phyloP scores from a whole-genome alignment of 64 coral and sea anemone species.

The Actinia tenebrosa region DNA sequence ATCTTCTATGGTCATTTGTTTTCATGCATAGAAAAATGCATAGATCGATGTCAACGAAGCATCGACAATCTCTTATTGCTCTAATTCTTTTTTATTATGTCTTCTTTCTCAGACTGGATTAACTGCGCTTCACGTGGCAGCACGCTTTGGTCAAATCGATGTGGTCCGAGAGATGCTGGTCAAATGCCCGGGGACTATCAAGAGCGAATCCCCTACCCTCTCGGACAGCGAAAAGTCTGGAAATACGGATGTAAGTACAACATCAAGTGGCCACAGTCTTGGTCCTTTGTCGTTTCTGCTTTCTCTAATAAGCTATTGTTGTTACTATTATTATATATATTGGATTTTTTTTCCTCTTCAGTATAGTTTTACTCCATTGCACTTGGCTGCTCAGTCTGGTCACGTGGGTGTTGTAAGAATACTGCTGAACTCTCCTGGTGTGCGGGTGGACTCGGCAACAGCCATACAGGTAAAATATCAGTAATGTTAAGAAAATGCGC shows the following conservation, averaged over 20 bases:
- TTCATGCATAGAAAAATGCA: too few relatives aligned
- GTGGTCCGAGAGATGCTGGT: slow-evolving; percentile 84
- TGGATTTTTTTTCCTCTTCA: background rate
- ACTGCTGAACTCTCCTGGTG: slow-evolving; percentile 90
- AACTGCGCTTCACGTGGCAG: slow-evolving; percentile 80
- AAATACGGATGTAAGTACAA: slow-evolving; percentile 50
- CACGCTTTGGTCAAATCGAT: slow-evolving; percentile 82
- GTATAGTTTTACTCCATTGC: slow-evolving; percentile 77
- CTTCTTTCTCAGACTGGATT: slow-evolving; percentile 58
- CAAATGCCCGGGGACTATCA: slow-evolving; percentile 72
- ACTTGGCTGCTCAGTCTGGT: slow-evolving; percentile 86
- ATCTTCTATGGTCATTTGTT: too few relatives aligned
- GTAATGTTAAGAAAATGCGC: background rate
- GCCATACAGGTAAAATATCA: slow-evolving; percentile 49
- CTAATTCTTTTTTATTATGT: background rate
- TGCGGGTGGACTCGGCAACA: slow-evolving; percentile 92
- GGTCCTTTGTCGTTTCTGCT: too few relatives aligned
- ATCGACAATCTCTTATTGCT: background rate
- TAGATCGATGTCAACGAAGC: too few relatives aligned
- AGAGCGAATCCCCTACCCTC: slow-evolving; percentile 79
- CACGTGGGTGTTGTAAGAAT: slow-evolving; percentile 93
- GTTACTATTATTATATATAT: background rate
- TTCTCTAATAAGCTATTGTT: background rate
- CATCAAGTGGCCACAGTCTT: background rate
- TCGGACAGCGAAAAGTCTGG: slow-evolving; percentile 55